These are phyloP conservation scores for Archilochus colubris DNA, from an alignment of 2,113 vertebrate species.

Conservation along the genomic window DNA sequence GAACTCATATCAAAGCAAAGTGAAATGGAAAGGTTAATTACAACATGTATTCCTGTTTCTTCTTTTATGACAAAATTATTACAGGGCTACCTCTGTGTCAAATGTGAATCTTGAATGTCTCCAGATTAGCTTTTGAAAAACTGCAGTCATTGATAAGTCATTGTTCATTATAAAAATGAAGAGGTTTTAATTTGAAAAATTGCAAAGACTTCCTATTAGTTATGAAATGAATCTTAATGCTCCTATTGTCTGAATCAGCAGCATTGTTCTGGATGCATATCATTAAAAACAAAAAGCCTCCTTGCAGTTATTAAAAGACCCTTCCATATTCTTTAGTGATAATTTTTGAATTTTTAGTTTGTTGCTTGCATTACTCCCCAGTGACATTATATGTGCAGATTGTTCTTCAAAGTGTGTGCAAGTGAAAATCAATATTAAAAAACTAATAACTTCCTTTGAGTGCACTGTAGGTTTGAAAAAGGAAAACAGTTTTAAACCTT, in stretches of 20 bases:
- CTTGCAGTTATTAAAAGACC: conserved; percentile 19
- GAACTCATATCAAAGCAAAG: not conserved
- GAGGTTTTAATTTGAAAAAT: conserved; percentile 52
- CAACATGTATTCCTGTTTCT: not conserved
- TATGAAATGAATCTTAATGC: conserved; percentile 44
- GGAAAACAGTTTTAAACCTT: conserved; percentile 48
- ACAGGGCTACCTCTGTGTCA: not conserved
- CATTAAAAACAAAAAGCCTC: conserved; percentile 47
- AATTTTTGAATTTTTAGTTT: conserved; percentile 31
- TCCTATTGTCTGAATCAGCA: conserved; percentile 40
- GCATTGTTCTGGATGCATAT: conserved; percentile 31
- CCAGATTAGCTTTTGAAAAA: conserved; percentile 27
- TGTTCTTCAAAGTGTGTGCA: conserved; percentile 35
- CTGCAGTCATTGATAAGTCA: not conserved
- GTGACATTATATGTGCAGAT: conserved; percentile 29
- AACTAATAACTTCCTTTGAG: conserved; percentile 60
- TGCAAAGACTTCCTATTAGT: conserved; percentile 21
- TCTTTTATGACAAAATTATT: not conserved
- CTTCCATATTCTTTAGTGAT: not conserved
- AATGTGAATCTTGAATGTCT: not conserved
- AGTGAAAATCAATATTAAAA: conserved; percentile 56
- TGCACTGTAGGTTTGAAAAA: conserved; percentile 23
- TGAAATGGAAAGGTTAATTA: conserved; percentile 37
- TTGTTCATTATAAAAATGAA: conserved; percentile 27
- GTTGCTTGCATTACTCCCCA: conserved; percentile 42